These are phyloP conservation scores for Carollia perspicillata DNA, from an alignment of 2,113 vertebrate species.

Conservation along the genomic window DNA sequence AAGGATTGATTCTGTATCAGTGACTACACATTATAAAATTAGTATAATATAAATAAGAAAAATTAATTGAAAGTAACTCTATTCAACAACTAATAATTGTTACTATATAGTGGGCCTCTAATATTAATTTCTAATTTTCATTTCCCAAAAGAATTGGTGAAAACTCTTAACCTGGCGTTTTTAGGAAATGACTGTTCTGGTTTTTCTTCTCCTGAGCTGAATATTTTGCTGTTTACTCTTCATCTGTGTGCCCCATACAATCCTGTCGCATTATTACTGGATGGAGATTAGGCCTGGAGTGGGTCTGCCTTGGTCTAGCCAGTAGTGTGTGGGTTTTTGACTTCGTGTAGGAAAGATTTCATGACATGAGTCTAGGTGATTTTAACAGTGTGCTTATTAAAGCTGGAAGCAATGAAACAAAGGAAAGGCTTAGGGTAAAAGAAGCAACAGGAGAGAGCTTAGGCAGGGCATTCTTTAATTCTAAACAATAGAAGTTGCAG, in stretches of 20 bases:
- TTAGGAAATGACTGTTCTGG: neutral
- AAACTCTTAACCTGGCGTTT: neutral
- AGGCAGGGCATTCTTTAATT: too few species aligned
- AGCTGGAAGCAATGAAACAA: too few species aligned
- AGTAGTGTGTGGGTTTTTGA: too few species aligned
- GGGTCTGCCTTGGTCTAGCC: too few species aligned
- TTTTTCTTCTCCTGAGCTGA: neutral
- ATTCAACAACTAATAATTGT: neutral
- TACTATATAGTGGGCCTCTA: neutral
- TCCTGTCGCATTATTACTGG: neutral
- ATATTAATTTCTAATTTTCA: slow-evolving; percentile 27
- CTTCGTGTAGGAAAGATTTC: too few species aligned
- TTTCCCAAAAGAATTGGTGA: neutral
- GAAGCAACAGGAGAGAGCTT: too few species aligned
- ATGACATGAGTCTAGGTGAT: too few species aligned
- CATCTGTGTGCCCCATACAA: neutral
- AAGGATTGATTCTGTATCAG: neutral
- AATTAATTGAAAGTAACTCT: neutral
- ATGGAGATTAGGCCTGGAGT: too few species aligned
- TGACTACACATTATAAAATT: neutral
- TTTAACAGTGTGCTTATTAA: too few species aligned
- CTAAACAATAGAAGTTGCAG: too few species aligned
- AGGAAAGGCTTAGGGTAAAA: too few species aligned
- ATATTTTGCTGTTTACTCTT: neutral
- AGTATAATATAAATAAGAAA: slow-evolving; percentile 9